Evolutionary conservation across 2,888 invertebrate species (phyloP), one percentile per base, ranked within the genome.

Genomic region (Troides helena): DNA sequence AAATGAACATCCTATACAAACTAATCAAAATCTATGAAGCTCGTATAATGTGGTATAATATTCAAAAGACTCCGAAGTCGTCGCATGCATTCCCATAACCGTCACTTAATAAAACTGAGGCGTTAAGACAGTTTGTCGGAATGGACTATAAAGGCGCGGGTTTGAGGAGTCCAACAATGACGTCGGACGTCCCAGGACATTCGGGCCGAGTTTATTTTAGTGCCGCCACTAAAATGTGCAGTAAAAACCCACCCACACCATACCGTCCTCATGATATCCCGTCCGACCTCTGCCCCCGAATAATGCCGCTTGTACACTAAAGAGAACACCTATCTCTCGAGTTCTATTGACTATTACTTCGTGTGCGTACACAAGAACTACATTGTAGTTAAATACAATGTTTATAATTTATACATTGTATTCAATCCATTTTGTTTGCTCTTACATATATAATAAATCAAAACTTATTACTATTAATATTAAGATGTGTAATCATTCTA

Each of bases 201-300:
- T 86, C 76, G 77, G 82, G 77, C 80, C 74, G 78, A 86, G 84
- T 90, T 90, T 88, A 90, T 89, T 88, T 89, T 86, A 88, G 85
- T 87, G 86, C 82, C 79, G 77, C 83, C 84, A 85, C 85, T 89
- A 85, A 89, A 89, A 84, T 84, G 83, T 80, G 85, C 85, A 87
- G 86, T 90, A 90, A 90, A 86, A 89, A 85, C 83, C 87, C 91
- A 83, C 92, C 92, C 86, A 91, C 90, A 80, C 87, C 86, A 85
- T 87, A 81, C 84, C 82, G 75, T 36, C n/a, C 82, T 85, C 83
- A 84, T 84, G 87, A 88, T 88, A 88, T 87, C 83, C 81, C 79
- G 71, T 73, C 80, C 85, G 90, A 90, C 90, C 92, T 87, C 80
- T 88, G 87, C 86, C 89, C 90, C 84, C 81, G 72, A 66, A 69